Evolutionary conservation across 1,140 invertebrate genomes (phyloP).

Genomic region (Megathymus violae): DNA sequence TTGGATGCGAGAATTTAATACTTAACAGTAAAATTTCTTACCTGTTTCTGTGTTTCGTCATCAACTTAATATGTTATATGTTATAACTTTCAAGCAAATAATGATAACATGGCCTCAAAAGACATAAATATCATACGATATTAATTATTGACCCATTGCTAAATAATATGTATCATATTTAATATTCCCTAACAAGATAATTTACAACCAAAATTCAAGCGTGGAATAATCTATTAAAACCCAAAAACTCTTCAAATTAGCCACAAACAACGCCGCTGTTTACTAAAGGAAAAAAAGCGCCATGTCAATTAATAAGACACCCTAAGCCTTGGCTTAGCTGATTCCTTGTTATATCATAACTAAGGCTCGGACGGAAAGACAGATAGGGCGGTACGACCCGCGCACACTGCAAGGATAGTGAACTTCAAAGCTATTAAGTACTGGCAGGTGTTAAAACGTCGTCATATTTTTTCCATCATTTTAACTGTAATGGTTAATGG

Average conservation of each 20-base stretch:
- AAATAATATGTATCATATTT: background rate
- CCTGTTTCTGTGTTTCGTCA: no score
- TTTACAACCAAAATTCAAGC: background rate
- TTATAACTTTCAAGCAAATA: no score
- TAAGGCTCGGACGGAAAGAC: constrained; percentile 62
- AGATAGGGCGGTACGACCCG: constrained; percentile 37
- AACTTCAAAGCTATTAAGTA: no score
- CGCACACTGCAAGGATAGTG: constrained; percentile 30
- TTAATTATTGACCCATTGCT: no score
- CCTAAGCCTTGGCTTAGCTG: constrained; percentile 71
- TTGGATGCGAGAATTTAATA: no score
- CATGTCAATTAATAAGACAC: constrained; percentile 78
- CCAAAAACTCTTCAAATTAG: constrained; percentile 19
- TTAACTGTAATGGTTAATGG: no score
- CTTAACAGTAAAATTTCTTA: no score
- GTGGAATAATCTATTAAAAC: constrained; percentile 4
- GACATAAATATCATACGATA: no score
- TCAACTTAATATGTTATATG: no score
- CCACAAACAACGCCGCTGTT: constrained; percentile 30
- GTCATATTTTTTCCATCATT: no score
- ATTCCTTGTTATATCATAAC: constrained; percentile 77
- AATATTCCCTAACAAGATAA: background rate
- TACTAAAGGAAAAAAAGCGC: constrained; percentile 61
- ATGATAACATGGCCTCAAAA: no score
- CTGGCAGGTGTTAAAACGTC: no score